A percentile compares a stretch with the other conserved stretches of the same genome.
Evolutionary conservation across 2,113 vertebrate genomes (phyloP).

Genomic region (Lophotis ruficrista): DNA sequence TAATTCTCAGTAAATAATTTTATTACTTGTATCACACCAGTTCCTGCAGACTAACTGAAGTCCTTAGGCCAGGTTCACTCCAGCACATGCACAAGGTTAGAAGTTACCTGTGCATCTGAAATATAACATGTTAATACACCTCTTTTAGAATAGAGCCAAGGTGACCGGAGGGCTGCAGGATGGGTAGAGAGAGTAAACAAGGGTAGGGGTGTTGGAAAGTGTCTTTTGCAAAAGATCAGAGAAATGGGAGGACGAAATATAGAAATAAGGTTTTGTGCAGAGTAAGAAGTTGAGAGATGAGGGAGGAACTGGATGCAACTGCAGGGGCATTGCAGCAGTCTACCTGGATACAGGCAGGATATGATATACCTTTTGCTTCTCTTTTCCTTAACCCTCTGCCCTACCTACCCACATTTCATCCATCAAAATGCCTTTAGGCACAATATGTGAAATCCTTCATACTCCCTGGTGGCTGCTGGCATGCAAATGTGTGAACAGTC

Average conservation of each 20-base stretch:
- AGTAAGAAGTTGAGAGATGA: background rate
- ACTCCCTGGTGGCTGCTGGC: background rate
- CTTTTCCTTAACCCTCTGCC: background rate
- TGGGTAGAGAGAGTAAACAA: background rate
- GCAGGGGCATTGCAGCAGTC: background rate
- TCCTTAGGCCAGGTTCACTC: background rate
- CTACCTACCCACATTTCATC: background rate
- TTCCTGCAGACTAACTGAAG: background rate
- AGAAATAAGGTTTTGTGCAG: background rate
- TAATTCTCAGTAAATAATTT: background rate
- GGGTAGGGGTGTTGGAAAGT: background rate
- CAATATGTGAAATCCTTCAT: background rate
- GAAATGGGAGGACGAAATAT: background rate
- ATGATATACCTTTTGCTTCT: background rate
- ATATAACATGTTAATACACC: background rate
- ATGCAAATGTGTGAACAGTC: background rate
- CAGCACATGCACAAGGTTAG: background rate
- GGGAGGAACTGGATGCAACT: background rate
- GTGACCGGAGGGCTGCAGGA: background rate
- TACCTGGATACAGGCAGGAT: background rate
- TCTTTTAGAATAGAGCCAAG: background rate
- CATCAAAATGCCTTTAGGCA: background rate
- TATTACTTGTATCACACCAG: background rate
- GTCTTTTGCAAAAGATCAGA: background rate
- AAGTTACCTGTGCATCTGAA: background rate